phyloP scores from a whole-genome alignment of 2,113 vertebrate genomes.

The Sminthopsis crassicaudata region DNA sequence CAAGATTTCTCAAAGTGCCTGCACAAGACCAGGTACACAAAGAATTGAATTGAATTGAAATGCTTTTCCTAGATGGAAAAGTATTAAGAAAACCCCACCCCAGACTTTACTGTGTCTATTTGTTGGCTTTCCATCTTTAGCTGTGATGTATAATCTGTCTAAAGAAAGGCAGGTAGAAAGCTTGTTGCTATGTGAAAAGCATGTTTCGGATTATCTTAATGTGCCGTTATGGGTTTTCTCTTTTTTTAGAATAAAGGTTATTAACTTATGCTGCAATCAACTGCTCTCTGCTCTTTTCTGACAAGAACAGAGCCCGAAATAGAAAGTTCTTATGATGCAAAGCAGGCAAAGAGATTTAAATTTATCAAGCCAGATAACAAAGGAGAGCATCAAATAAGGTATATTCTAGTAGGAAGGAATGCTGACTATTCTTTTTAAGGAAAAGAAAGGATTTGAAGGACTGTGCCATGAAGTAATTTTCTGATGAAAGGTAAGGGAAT shows the following conservation, averaged over 20 bases:
- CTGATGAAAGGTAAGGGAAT: background rate
- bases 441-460: slow-evolving; percentile 54
- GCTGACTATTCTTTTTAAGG: slow-evolving; percentile 55
- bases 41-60: slow-evolving; percentile 35
- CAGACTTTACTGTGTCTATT: slow-evolving; percentile 30
- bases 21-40: background rate
- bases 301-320: slow-evolving; percentile 69
- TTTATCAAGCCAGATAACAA: slow-evolving; percentile 75
- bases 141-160: slow-evolving; percentile 42
- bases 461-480: slow-evolving; percentile 49
- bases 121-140: slow-evolving; percentile 26
- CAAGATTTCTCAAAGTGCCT: background rate
- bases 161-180: slow-evolving; percentile 40
- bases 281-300: slow-evolving; percentile 68
- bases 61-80: background rate
- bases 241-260: slow-evolving; percentile 60
- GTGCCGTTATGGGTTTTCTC: slow-evolving; percentile 45
- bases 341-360: slow-evolving; percentile 70
- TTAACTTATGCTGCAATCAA: slow-evolving; percentile 62
- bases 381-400: slow-evolving; percentile 64
- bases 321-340: slow-evolving; percentile 74
- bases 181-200: slow-evolving; percentile 43
- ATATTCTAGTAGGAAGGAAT: background rate
- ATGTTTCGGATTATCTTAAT: slow-evolving; percentile 43
- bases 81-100: background rate